These are phyloP conservation scores for Leptopilina boulardi DNA, from an alignment of 1,140 invertebrate genomes.

Conservation along the genomic window DNA sequence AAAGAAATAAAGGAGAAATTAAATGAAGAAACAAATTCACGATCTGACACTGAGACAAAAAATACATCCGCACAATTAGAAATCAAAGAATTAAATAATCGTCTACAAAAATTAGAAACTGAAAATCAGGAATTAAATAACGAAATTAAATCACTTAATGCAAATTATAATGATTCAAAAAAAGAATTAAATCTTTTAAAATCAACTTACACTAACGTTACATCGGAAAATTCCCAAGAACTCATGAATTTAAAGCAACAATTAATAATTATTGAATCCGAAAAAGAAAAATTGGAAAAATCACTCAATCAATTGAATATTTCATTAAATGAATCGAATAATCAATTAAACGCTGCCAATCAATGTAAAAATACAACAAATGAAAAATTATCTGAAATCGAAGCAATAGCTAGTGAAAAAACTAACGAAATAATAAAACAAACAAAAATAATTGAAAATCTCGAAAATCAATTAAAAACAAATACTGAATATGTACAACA, in stretches of 20 bases:
- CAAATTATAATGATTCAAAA: slow-evolving; percentile 68
- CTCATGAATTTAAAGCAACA: slow-evolving; percentile 45
- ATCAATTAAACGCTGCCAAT: slow-evolving; percentile 47
- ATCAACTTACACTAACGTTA: slow-evolving; percentile 42
- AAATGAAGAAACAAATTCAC: slow-evolving; percentile 42
- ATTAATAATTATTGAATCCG: slow-evolving; percentile 34
- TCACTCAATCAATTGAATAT: slow-evolving; percentile 50
- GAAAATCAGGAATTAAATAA: slow-evolving; percentile 66
- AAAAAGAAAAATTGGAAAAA: slow-evolving; percentile 48
- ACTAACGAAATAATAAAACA: slow-evolving; percentile 48
- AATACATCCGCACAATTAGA: slow-evolving; percentile 53
- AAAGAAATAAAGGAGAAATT: slow-evolving; percentile 59
- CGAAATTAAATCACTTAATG: slow-evolving; percentile 66
- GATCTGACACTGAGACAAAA: slow-evolving; percentile 49
- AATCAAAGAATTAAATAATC: slow-evolving; percentile 52
- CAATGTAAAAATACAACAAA: slow-evolving; percentile 44
- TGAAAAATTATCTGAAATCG: slow-evolving; percentile 46
- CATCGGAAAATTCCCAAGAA: slow-evolving; percentile 46
- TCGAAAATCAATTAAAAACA: slow-evolving; percentile 44
- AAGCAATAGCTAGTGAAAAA: slow-evolving; percentile 39
- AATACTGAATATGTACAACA: slow-evolving; percentile 44
- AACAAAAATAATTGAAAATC: slow-evolving; percentile 38
- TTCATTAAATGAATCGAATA: slow-evolving; percentile 55
- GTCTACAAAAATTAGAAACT: slow-evolving; percentile 53
- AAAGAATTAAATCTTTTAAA: slow-evolving; percentile 46